Base-by-base conservation (phyloP, 1,140 invertebrate genomes). In the Drosophila ironensis region DNA sequence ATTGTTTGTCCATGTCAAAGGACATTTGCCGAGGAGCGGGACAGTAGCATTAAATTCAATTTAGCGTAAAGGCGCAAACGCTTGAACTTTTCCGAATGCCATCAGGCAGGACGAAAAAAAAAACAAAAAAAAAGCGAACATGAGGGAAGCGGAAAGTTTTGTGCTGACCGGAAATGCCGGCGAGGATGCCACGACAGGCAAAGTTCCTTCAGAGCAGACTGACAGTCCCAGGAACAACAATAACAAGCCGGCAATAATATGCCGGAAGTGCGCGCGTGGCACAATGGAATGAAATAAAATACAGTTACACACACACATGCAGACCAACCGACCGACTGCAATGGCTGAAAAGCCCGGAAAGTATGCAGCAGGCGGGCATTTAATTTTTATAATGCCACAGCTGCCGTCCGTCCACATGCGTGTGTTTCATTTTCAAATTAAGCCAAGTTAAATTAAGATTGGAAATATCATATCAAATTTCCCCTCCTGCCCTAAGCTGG, bases 21-120 rank as follows among this genome's bases (percentile, higher is more conserved):
- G 69, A 73, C 64, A 77, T 72, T 78, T 66, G 57, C 63, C 40
- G 19, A 35, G 8, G 25, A 14, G 42, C 5, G 12, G 22, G 27
- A 25, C 37, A 19, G 22, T 59, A 45, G 64, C 78, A 84, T 84
- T 86, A 84, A 84, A 84, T 84, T 84, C 78, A 84, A 84, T 84
- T 84, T 84, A 73, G 64, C 73, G 78, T 78, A 84, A 86, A 81
- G 75, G 75, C 76, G 76, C 75, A 80, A 74, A 74, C 76, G 75
- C 76, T 80, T 80, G 47, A 80, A 60, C 75, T 81, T 80, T 68
- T 16, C 47, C 28, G 53, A 69, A 63, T 53, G 42, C 71, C 59
- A 54, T 50, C 54, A 22, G 20, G 40, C 25, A 53, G 42, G 51
- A 59, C 25, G 40, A 25, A 33, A 51, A 42, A 42, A 53, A 20